Evolutionary conservation across 2,888 invertebrate species (phyloP), one percentile per base, ranked within the genome.

Genomic region (Deilephila porcellus): DNA sequence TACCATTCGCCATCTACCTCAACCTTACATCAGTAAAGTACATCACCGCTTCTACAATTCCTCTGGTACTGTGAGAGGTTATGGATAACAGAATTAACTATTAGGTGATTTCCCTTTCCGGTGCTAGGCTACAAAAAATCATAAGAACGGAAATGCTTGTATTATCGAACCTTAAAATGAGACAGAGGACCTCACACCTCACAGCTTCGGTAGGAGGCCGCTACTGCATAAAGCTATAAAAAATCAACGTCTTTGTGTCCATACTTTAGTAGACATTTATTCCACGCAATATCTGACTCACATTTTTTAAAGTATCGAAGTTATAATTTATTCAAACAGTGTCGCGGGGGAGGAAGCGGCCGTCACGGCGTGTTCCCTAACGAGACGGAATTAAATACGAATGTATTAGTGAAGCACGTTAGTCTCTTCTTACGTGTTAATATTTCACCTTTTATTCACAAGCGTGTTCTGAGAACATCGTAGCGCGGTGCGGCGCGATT

Each of bases 381-480:
- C 91, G 88, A 91, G 92, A 92, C 92, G 85, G 90, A 91, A 91
- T 93, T 92, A 92, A 92, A 93, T 91, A 91, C 90, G 84, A 89
- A 88, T 88, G 90, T 89, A 89, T 90, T 88, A 89, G 86, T 84
- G 79, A 59, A 73, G 60, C 70, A 52, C 60, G 79, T 80, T 79
- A 81, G 83, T 86, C 85, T 89, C 87, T 85, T 85, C 85, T 91
- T 89, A 89, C 87, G 83, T 83, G 83, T 88, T 87, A 89, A 90
- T 91, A 87, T 90, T 90, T 90, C 88, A 77, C 77, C 78, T 78
- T 78, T 77, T 79, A 92, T 91, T 90, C 90, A 88, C 80, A 82
- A 86, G 86, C 85, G 81, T 82, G 81, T 93, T 92, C 92, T 86
- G 75, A 77, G 92, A 92, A 92, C 83, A 76, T 74, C 83, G 76